Conservation (phyloP, 2,113 vertebrate species). For the Isurus oxyrinchus region DNA sequence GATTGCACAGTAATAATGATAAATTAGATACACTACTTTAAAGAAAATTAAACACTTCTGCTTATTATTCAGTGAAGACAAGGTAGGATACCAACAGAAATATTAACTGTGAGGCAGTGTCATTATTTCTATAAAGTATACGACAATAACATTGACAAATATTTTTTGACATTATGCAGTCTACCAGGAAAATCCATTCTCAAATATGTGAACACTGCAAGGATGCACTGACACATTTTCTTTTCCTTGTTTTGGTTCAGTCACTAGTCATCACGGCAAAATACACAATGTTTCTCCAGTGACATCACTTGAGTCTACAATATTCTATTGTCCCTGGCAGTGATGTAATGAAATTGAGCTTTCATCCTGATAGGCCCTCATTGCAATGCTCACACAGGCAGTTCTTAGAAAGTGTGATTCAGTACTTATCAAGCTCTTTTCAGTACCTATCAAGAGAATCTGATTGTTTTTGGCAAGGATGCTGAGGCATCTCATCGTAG, state of each 20-base stretch:
- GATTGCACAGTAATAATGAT: neutral
- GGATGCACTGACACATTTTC: neutral
- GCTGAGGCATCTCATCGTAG: neutral
- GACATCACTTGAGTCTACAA: neutral
- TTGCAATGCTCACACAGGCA: neutral
- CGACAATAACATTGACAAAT: neutral
- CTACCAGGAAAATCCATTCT: neutral
- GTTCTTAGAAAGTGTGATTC: constrained; percentile 27
- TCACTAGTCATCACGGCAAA: neutral
- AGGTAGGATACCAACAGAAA: neutral
- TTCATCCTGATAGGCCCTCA: neutral
- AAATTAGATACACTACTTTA: neutral
- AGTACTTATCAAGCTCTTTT: neutral
- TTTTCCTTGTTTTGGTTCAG: neutral
- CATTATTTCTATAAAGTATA: neutral
- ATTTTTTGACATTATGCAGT: neutral
- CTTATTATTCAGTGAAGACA: neutral
- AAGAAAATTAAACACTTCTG: neutral
- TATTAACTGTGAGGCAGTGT: neutral
- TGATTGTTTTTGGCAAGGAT: constrained; percentile 30
- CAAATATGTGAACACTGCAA: neutral
- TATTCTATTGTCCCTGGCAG: constrained; percentile 3
- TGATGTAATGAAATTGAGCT: constrained; percentile 1
- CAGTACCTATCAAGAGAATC: constrained; percentile 26
- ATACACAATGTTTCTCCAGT: neutral